These are phyloP conservation scores for Pachliopta kotzebuea DNA, from an alignment of 2,888 invertebrate species.

Conservation along the genomic window DNA sequence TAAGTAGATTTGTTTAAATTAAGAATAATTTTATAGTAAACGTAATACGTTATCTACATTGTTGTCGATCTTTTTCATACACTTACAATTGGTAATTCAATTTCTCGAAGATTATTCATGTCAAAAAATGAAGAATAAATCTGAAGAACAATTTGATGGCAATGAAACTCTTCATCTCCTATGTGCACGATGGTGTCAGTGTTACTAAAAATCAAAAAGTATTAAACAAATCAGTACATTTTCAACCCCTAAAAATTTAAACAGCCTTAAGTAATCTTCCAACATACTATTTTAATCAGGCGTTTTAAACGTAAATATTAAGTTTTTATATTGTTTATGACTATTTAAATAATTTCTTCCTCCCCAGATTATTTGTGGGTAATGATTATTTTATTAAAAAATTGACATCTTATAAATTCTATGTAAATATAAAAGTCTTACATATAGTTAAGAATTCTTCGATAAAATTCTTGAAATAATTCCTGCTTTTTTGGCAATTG, in stretches of 20 bases:
- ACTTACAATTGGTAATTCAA: conserved; percentile 63
- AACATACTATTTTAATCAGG: no score
- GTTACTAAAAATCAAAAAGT: conserved; percentile 68
- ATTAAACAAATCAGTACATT: neutral
- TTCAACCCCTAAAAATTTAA: no score
- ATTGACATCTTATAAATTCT: neutral
- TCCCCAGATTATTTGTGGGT: no score
- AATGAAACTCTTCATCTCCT: conserved; percentile 84
- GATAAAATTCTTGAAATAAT: conserved; percentile 83
- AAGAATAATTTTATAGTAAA: no score
- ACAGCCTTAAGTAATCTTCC: no score
- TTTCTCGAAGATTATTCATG: conserved; percentile 52
- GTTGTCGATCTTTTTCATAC: neutral
- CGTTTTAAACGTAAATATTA: neutral
- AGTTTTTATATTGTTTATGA: neutral
- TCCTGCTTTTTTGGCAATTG: conserved; percentile 84
- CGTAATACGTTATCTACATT: neutral
- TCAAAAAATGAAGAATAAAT: conserved; percentile 85
- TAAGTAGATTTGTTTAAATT: no score
- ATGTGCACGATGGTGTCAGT: conserved; percentile 84
- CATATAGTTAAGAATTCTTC: conserved; percentile 84
- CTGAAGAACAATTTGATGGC: conserved; percentile 85
- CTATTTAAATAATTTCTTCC: no score
- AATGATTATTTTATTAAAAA: neutral
- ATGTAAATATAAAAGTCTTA: conserved; percentile 51